Evolutionary conservation across 2,113 vertebrate genomes (phyloP).

Genomic region (Eulemur rufifrons): DNA sequence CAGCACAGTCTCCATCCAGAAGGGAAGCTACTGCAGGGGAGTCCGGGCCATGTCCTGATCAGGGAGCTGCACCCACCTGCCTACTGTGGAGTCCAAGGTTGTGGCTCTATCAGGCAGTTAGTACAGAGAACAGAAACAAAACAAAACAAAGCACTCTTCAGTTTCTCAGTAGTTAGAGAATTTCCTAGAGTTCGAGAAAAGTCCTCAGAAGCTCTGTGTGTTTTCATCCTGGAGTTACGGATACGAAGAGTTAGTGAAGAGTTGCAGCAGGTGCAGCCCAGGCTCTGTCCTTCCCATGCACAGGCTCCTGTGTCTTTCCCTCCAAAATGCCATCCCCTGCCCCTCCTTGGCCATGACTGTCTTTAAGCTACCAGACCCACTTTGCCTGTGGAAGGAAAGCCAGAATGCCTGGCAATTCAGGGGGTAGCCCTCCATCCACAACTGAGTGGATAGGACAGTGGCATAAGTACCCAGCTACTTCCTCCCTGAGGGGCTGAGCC

Average conservation of each 20-base stretch:
- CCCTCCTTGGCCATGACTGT: fast-evolving
- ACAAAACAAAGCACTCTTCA: not conserved
- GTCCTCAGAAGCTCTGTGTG: not conserved
- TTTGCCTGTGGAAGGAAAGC: not conserved
- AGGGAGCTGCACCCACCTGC: too few species aligned
- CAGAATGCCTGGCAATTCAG: not conserved
- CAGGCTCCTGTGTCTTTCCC: not conserved
- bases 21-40: not conserved
- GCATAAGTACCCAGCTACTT: not conserved
- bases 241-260: not conserved
- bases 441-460: too few species aligned
- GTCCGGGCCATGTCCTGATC: not conserved
- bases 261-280: not conserved
- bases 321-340: not conserved
- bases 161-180: not conserved
- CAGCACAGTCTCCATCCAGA: not conserved
- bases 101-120: not conserved
- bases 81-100: not conserved
- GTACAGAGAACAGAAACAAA: not conserved
- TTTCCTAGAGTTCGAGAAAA: constrained; percentile 22
- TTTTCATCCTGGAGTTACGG: not conserved
- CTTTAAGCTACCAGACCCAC: too few species aligned
- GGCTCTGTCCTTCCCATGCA: not conserved
- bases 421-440: not conserved
- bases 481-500: fast-evolving